Percentiles rank a stretch among this genome's conserved stretches.
These are phyloP conservation scores for Sebastes steindachneri DNA, from an alignment of 2,797 vertebrate species.

Conservation along the genomic window DNA sequence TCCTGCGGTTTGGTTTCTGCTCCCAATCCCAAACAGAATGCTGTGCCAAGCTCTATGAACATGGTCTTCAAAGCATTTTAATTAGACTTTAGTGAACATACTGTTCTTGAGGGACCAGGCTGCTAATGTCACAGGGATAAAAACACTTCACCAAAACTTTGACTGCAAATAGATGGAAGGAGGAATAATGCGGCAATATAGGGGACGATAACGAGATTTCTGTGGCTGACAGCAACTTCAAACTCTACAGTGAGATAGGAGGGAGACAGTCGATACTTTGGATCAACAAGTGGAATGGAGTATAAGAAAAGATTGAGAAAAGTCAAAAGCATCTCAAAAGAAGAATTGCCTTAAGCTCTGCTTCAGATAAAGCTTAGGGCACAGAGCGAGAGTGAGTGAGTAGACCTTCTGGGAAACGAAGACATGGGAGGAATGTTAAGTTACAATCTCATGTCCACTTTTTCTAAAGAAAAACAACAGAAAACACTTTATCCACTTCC, in stretches of 20 bases:
- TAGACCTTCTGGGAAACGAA: not conserved
- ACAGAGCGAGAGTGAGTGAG: not conserved
- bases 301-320: not conserved
- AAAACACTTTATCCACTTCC: constrained; percentile 13
- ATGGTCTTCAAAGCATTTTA: constrained; percentile 47
- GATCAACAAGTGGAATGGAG: constrained; percentile 8
- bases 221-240: not conserved
- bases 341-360: not conserved
- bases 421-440: not conserved
- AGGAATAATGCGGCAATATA: not conserved
- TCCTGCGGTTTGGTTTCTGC: constrained; percentile 28
- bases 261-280: not conserved
- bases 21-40: constrained; percentile 71
- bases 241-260: not conserved
- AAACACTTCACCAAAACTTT: constrained; percentile 11
- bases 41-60: constrained; percentile 44
- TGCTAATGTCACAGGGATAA: not conserved
- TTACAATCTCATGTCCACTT: not conserved
- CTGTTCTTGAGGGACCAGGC: constrained; percentile 20
- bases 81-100: constrained; percentile 52
- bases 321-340: not conserved
- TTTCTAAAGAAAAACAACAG: not conserved
- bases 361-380: not conserved
- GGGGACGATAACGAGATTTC: not conserved
- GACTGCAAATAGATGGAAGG: not conserved